Conservation (phyloP, 2,797 vertebrate species). For the Pelodytes ibericus region DNA sequence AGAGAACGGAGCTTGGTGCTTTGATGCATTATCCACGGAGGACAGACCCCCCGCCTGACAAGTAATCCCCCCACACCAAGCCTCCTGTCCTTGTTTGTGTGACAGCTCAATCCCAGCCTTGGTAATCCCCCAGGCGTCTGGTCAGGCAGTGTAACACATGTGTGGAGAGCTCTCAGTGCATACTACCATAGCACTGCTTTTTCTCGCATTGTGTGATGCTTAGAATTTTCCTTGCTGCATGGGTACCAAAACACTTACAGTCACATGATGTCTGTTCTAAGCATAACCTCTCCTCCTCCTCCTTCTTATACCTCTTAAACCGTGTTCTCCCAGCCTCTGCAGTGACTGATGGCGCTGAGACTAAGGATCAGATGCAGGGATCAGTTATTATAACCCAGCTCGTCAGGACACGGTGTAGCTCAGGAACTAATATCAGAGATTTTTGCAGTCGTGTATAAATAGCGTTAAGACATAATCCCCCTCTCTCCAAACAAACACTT, state of each 20-base stretch:
- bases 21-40: slow-evolving; percentile 52
- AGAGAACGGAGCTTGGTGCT: slow-evolving; percentile 53
- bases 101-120: slow-evolving; percentile 51
- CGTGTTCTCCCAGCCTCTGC: slow-evolving; percentile 18
- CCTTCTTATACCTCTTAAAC: slow-evolving; percentile 39
- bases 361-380: slow-evolving; percentile 8
- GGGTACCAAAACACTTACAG: slow-evolving; percentile 54
- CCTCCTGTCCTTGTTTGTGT: slow-evolving; percentile 50
- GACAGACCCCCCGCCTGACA: slow-evolving; percentile 38
- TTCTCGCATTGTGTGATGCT: slow-evolving; percentile 42
- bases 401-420: neutral
- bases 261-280: slow-evolving; percentile 49
- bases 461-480: neutral
- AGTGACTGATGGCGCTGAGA: slow-evolving; percentile 31
- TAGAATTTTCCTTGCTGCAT: slow-evolving; percentile 48
- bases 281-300: slow-evolving; percentile 51
- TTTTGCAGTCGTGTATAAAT: neutral
- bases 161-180: slow-evolving; percentile 28
- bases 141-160: slow-evolving; percentile 39
- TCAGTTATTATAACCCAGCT: slow-evolving; percentile 11
- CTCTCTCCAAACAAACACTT: neutral
- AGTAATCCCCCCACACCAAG: slow-evolving; percentile 52
- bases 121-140: slow-evolving; percentile 49
- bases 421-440: neutral
- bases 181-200: slow-evolving; percentile 22